A percentile compares a stretch with the other conserved stretches of the same genome.
These are phyloP conservation scores for Limenitis camilla DNA, from an alignment of 2,888 invertebrate genomes.

Conservation along the genomic window DNA sequence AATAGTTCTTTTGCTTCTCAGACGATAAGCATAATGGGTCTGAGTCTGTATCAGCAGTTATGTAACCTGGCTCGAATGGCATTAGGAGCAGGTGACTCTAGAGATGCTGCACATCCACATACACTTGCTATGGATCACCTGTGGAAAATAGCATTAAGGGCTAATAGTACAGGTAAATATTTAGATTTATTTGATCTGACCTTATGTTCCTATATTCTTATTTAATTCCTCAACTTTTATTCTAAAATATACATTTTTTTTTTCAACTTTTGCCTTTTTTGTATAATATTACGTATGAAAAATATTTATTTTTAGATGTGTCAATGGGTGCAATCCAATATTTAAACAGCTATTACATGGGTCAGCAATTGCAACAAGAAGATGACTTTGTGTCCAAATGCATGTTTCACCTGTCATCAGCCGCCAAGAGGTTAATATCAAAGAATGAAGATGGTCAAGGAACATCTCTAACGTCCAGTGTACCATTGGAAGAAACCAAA, in stretches of 20 bases:
- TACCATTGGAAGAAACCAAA: slow-evolving; percentile 35
- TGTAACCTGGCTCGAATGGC: slow-evolving; percentile 90
- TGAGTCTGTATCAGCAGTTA: slow-evolving; percentile 92
- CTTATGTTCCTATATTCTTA: too few relatives aligned
- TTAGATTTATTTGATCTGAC: not conserved
- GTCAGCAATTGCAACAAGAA: slow-evolving; percentile 91
- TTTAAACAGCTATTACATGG: slow-evolving; percentile 95
- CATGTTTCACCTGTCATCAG: slow-evolving; percentile 91
- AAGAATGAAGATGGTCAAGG: slow-evolving; percentile 49
- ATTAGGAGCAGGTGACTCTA: slow-evolving; percentile 78
- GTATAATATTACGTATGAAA: not conserved
- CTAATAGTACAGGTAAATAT: slow-evolving; percentile 83
- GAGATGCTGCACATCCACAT: slow-evolving; percentile 62
- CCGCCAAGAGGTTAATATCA: slow-evolving; percentile 80
- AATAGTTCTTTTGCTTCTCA: slow-evolving; percentile 26
- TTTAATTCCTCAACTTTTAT: too few relatives aligned
- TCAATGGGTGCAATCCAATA: slow-evolving; percentile 96
- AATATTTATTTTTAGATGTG: slow-evolving; percentile 76
- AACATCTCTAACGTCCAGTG: slow-evolving; percentile 29
- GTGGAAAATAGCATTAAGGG: slow-evolving; percentile 94
- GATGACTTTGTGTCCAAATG: slow-evolving; percentile 94
- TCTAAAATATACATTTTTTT: not conserved
- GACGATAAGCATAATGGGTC: slow-evolving; percentile 92
- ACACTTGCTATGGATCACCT: slow-evolving; percentile 93
- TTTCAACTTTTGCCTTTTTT: not conserved